Evolutionary conservation across 2,888 invertebrate genomes (phyloP), one percentile per base, ranked within the genome.

Genomic region (Achlya flavicornis): DNA sequence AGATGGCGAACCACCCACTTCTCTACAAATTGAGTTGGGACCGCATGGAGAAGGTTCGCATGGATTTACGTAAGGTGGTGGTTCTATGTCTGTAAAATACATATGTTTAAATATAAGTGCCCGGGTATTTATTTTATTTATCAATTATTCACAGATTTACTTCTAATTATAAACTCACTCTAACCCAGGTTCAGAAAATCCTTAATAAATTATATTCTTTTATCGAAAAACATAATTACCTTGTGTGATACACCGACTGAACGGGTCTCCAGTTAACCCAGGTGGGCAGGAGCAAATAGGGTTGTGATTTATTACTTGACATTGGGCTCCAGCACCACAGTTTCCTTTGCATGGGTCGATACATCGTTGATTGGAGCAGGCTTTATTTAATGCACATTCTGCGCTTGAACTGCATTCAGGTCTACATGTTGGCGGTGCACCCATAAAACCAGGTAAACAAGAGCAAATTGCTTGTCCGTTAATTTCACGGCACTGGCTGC

Each of bases 21-120:
- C 94, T 76, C 93, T 94, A 74, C 96, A 96, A 77, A 95, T 90
- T 4, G 96, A 94, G 77, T 96, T 96, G 7, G 96, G 94, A 26
- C 97, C 97, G 83, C 97, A 97, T 0, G 97, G 97, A 11, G 96
- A 96, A 33, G 97, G 97, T 75, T 94, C 93, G 79, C 97, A 97
- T 8, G 96, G 96, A 72, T 92, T 92, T 5, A 89, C 79, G 66
- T 87, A 92, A 53, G 75, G 71, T 65, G 85, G 80, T 63, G 82
- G 80, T 70, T 80, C 78, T 14, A 74, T 61, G 74, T 87, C 93
- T 93, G 81, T 67, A 90, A 88, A 43, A 53, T 16, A 16, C 4
- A 5, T 19, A 64, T 32, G 57, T 58, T 46, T 48, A 33, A 57
- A 8, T 57, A 62, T 61, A 62, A 7, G 8, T 35, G 26, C 1